These are phyloP conservation scores for Myiotriccus ornatus DNA, from an alignment of 2,797 vertebrate species.

Conservation along the genomic window DNA sequence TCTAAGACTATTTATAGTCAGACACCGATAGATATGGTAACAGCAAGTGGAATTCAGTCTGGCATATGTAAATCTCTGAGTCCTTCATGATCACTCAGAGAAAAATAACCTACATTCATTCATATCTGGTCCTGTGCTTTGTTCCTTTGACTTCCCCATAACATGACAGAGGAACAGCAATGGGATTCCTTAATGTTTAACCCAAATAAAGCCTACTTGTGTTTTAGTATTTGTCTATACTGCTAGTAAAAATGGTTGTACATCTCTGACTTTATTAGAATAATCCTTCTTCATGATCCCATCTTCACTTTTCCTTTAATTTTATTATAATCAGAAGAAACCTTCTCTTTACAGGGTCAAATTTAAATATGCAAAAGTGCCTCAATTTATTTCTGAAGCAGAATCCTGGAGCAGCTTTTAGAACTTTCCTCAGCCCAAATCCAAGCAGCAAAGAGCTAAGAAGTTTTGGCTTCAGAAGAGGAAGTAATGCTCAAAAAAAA, in stretches of 20 bases:
- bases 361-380: neutral
- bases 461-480: neutral
- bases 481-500: neutral
- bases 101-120: neutral
- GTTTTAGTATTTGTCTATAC: neutral
- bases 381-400: neutral
- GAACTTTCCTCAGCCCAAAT: neutral
- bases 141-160: neutral
- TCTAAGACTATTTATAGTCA: neutral
- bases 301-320: neutral
- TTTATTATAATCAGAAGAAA: neutral
- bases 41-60: neutral
- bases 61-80: neutral
- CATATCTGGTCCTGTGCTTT: neutral
- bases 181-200: neutral
- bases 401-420: neutral
- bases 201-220: neutral
- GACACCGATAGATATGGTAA: fast-evolving
- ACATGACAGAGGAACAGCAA: neutral
- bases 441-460: neutral
- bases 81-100: neutral
- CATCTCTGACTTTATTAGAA: neutral
- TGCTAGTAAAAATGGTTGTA: neutral
- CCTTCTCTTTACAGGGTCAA: neutral
- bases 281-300: neutral